Conservation (phyloP, 1,140 invertebrate species). For the Zophobas morio region DNA sequence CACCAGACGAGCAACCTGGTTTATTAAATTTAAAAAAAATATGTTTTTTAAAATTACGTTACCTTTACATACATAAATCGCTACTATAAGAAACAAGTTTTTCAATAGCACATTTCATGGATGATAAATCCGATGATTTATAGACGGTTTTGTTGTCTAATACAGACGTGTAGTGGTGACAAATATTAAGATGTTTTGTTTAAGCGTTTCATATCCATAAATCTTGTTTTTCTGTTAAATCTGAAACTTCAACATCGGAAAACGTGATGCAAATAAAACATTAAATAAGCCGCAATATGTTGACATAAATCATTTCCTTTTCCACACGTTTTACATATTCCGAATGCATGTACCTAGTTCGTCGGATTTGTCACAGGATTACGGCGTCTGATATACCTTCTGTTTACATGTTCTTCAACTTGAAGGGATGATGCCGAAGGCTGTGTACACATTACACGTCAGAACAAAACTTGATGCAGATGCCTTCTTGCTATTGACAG, state of each 20-base stretch:
- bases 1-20: too few species aligned
- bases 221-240: constrained; percentile 19
- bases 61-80: too few species aligned
- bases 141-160: too few species aligned
- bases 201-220: neutral
- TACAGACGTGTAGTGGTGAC: neutral
- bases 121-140: too few species aligned
- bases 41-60: too few species aligned
- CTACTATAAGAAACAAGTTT: too few species aligned
- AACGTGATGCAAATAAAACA: constrained; percentile 36
- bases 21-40: too few species aligned
- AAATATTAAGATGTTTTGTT: neutral
- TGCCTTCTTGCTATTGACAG: too few species aligned
- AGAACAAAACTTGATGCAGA: too few species aligned
- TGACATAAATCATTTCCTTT: constrained; percentile 6
- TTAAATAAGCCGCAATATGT: neutral
- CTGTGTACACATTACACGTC: too few species aligned
- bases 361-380: neutral
- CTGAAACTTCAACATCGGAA: constrained; percentile 11
- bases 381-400: neutral
- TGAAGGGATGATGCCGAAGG: too few species aligned
- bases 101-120: too few species aligned
- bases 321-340: neutral
- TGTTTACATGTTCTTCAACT: neutral
- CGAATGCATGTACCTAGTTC: neutral